These are phyloP conservation scores for Biston betularia DNA, from an alignment of 2,888 invertebrate species.

Conservation along the genomic window DNA sequence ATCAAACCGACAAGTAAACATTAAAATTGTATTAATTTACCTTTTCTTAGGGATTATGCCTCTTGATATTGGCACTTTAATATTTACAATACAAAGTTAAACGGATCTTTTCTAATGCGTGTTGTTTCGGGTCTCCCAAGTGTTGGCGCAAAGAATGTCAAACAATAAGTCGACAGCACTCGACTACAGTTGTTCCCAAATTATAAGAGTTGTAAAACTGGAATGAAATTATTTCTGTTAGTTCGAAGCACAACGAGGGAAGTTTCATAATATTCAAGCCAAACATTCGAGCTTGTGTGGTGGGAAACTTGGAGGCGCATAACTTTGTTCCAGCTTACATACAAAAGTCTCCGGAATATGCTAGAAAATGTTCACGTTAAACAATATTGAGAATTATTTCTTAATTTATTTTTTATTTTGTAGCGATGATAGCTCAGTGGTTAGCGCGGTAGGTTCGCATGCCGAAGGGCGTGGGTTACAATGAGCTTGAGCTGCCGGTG, in stretches of 20 bases:
- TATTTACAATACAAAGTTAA: conserved; percentile 5
- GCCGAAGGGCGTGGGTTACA: no score
- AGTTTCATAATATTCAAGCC: conserved; percentile 34
- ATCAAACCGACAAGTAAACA: no score
- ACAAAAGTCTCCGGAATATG: background rate
- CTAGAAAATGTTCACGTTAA: background rate
- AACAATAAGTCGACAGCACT: conserved; percentile 7
- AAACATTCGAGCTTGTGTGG: conserved; percentile 29
- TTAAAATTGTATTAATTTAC: no score
- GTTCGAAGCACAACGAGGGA: conserved; percentile 23
- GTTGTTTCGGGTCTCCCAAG: conserved; percentile 1
- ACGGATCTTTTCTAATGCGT: conserved; percentile 8
- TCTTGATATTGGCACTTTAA: background rate
- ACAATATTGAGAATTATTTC: background rate
- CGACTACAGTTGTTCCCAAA: conserved; percentile 27
- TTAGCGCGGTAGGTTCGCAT: no score
- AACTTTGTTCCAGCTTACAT: conserved; percentile 8
- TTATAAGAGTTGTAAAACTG: conserved; percentile 32
- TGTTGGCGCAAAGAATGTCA: conserved; percentile 7
- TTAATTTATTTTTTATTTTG: no score
- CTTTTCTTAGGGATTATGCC: background rate
- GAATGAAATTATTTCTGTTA: conserved; percentile 25
- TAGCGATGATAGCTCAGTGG: no score
- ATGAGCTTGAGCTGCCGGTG: no score
- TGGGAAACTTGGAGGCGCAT: conserved; percentile 23